Evolutionary conservation across 1,140 invertebrate species (phyloP).

Genomic region (Eufriesea mexicana): DNA sequence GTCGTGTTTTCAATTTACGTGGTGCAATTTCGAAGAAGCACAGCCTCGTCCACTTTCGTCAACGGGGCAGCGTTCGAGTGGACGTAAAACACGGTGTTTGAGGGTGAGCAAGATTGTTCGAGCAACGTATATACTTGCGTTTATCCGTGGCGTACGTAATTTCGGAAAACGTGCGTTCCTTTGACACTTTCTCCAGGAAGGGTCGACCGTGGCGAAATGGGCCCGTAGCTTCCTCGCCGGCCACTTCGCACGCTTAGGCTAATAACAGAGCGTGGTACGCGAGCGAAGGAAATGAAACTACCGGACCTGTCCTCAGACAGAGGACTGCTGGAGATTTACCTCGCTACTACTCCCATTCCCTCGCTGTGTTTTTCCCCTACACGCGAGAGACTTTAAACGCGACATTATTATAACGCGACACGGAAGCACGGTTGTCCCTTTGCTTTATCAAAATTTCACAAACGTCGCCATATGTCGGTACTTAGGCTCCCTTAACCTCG

Average conservation of each 20-base stretch:
- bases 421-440: not conserved
- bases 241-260: slow-evolving; percentile 43
- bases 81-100: not conserved
- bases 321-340: slow-evolving; percentile 22
- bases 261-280: slow-evolving; percentile 26
- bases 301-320: slow-evolving; percentile 24
- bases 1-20: not conserved
- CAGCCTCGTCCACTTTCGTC: not conserved
- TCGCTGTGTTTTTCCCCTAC: slow-evolving; percentile 22
- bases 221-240: not conserved
- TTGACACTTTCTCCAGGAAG: slow-evolving; percentile 24
- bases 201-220: slow-evolving; percentile 13
- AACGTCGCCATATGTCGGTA: not conserved
- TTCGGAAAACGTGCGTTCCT: slow-evolving; percentile 32
- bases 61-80: not conserved
- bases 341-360: not conserved
- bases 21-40: not conserved
- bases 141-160: slow-evolving; percentile 13
- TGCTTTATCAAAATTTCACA: slow-evolving; percentile 10
- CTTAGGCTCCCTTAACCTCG: too few relatives aligned
- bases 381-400: slow-evolving; percentile 18
- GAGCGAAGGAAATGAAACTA: slow-evolving; percentile 49
- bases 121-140: not conserved
- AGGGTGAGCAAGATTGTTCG: not conserved
- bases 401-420: slow-evolving; percentile 19